Evolutionary conservation across 1,140 invertebrate species (phyloP).

Genomic region (Bombus affinis): DNA sequence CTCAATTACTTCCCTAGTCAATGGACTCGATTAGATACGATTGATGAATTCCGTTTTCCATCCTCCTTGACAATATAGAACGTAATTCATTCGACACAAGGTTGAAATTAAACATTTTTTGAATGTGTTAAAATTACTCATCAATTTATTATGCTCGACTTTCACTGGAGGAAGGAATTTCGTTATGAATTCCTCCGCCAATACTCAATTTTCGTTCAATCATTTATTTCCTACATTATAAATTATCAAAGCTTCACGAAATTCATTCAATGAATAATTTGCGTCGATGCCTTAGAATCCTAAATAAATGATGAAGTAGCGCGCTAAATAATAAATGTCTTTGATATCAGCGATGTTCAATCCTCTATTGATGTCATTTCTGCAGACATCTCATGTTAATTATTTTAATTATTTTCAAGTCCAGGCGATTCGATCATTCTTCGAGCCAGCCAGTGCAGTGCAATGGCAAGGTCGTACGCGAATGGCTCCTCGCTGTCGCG

Average conservation of each 20-base stretch:
- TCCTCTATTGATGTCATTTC: not conserved
- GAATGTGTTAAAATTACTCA: not conserved
- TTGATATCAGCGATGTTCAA: not conserved
- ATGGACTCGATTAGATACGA: not conserved
- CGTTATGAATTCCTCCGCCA: not conserved
- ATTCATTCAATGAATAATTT: not conserved
- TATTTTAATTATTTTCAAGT: conserved; percentile 56
- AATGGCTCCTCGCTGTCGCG: conserved; percentile 60
- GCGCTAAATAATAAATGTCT: too few relatives aligned
- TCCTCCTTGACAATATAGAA: not conserved
- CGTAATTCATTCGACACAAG: not conserved
- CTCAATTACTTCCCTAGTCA: not conserved
- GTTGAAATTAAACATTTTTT: not conserved
- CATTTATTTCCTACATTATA: too few relatives aligned
- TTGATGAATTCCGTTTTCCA: not conserved
- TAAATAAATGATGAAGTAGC: not conserved
- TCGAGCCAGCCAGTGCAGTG: not conserved
- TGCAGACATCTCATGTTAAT: conserved; percentile 41
- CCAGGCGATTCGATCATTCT: conserved; percentile 44
- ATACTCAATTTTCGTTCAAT: not conserved
- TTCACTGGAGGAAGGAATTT: not conserved
- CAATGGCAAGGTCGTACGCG: conserved; percentile 48
- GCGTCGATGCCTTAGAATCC: not conserved
- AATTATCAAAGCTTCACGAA: not conserved
- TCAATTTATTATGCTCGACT: not conserved